A percentile compares a stretch with the other conserved stretches of the same genome.
These are phyloP conservation scores for Passer domesticus DNA, from an alignment of 2,113 vertebrate genomes.

Conservation along the genomic window DNA sequence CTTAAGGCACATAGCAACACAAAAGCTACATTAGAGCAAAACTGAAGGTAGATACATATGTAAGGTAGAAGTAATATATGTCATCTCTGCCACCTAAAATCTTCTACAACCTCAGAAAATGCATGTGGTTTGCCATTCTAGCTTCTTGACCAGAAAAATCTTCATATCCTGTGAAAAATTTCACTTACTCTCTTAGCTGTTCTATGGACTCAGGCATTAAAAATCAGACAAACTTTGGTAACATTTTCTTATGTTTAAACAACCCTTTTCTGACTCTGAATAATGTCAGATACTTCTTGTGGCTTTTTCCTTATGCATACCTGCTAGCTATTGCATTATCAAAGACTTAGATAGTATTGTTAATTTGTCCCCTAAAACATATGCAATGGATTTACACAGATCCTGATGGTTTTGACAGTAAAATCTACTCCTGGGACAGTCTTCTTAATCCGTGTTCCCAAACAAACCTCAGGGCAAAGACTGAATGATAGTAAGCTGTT, in stretches of 20 bases:
- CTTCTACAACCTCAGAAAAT: not conserved
- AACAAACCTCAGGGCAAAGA: constrained; percentile 41
- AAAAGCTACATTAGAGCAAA: not conserved
- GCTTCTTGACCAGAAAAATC: not conserved
- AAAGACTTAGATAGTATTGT: not conserved
- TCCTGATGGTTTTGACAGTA: constrained; percentile 52
- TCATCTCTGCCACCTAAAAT: not conserved
- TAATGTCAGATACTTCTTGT: not conserved
- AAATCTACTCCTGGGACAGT: constrained; percentile 16
- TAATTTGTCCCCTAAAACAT: constrained; percentile 41
- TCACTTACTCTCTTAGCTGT: not conserved
- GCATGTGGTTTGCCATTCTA: not conserved
- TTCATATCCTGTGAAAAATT: not conserved
- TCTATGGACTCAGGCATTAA: not conserved
- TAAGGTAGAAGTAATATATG: not conserved
- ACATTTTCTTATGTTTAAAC: not conserved
- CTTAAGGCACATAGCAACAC: not conserved
- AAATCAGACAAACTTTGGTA: not conserved
- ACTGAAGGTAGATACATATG: not conserved
- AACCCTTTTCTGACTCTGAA: not conserved
- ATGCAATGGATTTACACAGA: constrained; percentile 2
- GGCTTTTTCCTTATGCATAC: not conserved
- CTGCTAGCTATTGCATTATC: constrained; percentile 48
- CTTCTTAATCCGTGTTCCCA: constrained; percentile 36
- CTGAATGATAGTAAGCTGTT: constrained; percentile 28